These are phyloP conservation scores for Piprites chloris DNA, from an alignment of 2,113 vertebrate species.

Conservation along the genomic window DNA sequence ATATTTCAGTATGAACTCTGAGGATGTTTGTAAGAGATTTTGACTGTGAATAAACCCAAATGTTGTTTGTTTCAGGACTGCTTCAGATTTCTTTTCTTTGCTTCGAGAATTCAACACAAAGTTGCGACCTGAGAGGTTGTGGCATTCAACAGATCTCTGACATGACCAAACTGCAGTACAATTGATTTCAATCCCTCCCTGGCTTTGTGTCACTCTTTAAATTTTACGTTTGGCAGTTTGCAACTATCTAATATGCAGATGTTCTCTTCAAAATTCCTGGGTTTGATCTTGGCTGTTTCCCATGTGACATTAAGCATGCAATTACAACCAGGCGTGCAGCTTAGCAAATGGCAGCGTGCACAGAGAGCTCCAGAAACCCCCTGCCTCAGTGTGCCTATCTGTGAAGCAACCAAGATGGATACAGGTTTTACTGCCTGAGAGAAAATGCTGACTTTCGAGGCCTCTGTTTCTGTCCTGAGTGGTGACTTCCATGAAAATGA, in stretches of 20 bases:
- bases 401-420: not conserved
- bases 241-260: slow-evolving; percentile 31
- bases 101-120: not conserved
- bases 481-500: not conserved
- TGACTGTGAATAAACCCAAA: not conserved
- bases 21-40: not conserved
- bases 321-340: not conserved
- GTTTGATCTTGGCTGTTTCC: slow-evolving; percentile 36
- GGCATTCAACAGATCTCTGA: not conserved
- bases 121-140: not conserved
- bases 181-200: not conserved
- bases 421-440: not conserved
- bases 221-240: slow-evolving; percentile 3
- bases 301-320: not conserved
- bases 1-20: not conserved
- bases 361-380: not conserved
- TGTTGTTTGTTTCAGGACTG: not conserved
- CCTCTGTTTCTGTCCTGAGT: not conserved
- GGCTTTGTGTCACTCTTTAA: not conserved
- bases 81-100: not conserved
- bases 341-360: not conserved
- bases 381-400: not conserved
- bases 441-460: not conserved
- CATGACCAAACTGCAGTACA: not conserved
- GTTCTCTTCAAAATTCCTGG: slow-evolving; percentile 41